A percentile compares a stretch with the other conserved stretches of the same genome.
These are phyloP conservation scores for Archips xylosteana DNA, from an alignment of 2,888 invertebrate species.

Conservation along the genomic window DNA sequence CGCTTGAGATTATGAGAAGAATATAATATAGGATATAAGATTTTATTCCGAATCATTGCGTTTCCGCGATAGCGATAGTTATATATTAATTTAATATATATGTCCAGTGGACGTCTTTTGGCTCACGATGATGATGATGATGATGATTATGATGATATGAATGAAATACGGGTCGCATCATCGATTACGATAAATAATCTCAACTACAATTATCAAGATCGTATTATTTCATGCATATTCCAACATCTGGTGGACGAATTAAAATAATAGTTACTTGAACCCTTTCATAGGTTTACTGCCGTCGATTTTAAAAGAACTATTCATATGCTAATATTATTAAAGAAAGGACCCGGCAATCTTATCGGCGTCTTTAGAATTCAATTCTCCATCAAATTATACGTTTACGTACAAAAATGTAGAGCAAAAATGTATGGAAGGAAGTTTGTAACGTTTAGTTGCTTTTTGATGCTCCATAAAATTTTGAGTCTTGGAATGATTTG, in stretches of 20 bases:
- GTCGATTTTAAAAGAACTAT: conserved; percentile 46
- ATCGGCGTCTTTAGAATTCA: conserved; percentile 57
- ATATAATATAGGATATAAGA: no score
- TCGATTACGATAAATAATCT: neutral
- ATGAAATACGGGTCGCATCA: no score
- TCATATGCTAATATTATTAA: conserved; percentile 63
- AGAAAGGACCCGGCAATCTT: conserved; percentile 48
- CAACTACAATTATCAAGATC: neutral
- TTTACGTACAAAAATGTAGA: conserved; percentile 18
- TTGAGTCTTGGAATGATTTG: neutral
- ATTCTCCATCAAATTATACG: conserved; percentile 54
- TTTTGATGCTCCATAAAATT: neutral
- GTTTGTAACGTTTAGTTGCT: neutral
- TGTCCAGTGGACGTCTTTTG: no score
- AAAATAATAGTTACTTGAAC: conserved; percentile 24
- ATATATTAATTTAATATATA: no score
- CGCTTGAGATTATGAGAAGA: no score
- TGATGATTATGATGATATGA: no score
- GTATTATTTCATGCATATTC: neutral
- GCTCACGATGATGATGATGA: no score
- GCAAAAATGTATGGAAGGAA: neutral
- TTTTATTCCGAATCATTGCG: no score
- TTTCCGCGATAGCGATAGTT: no score
- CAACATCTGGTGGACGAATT: neutral
- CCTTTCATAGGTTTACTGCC: conserved; percentile 23